Evolutionary conservation across 2,113 vertebrate species (phyloP).

Genomic region (zebrafish (Danio rerio)): DNA sequence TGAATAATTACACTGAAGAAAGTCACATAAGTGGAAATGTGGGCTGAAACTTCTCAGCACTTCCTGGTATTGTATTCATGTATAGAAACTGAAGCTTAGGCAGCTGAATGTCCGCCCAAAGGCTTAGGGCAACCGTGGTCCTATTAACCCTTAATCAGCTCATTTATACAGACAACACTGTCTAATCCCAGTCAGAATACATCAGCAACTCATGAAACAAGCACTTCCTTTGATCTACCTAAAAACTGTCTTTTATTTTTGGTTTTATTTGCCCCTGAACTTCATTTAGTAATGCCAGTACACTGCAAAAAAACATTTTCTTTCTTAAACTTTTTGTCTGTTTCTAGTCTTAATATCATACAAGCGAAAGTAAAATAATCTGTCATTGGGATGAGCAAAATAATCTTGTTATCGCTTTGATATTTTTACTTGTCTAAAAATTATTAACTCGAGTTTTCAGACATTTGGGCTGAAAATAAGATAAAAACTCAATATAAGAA

Average conservation of each 20-base stretch:
- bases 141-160: not conserved
- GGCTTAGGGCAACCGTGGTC: too few species aligned
- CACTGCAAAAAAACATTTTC: too few species aligned
- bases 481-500: too few species aligned
- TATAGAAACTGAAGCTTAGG: not conserved
- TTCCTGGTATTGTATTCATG: not conserved
- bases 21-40: not conserved
- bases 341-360: too few species aligned
- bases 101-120: not conserved
- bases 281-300: not conserved
- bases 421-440: too few species aligned
- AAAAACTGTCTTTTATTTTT: not conserved
- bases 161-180: not conserved
- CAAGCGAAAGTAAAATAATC: too few species aligned
- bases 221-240: too few species aligned
- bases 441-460: too few species aligned
- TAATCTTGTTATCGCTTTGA: too few species aligned
- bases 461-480: too few species aligned
- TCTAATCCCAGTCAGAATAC: not conserved
- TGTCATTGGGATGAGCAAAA: too few species aligned
- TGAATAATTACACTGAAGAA: not conserved
- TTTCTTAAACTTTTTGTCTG: not conserved
- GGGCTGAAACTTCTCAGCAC: not conserved
- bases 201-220: not conserved
- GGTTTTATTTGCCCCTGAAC: not conserved